A percentile compares a stretch with the other conserved stretches of the same genome.
phyloP scores from a whole-genome alignment of 2,888 invertebrate genomes.

The Dicycla oo region DNA sequence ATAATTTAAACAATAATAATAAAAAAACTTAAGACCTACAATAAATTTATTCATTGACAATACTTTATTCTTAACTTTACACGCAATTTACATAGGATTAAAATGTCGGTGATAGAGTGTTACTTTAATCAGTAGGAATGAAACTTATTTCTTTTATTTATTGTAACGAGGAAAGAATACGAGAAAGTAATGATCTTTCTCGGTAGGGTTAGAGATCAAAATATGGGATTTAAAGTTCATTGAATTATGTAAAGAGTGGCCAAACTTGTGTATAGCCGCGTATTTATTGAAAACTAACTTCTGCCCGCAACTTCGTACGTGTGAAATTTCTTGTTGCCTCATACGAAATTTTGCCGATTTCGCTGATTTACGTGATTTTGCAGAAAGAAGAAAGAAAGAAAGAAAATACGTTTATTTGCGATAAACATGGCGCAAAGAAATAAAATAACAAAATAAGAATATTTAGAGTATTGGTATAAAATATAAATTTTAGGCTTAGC shows the following conservation, averaged over 20 bases:
- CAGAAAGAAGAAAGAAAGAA: no score
- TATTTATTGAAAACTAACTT: conserved; percentile 1
- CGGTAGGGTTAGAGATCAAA: conserved; percentile 58
- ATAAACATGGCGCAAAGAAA: no score
- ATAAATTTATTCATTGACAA: conserved; percentile 71
- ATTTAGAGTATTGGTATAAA: background rate
- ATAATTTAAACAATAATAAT: conserved; percentile 67
- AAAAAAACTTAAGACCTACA: conserved; percentile 41
- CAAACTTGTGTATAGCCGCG: background rate
- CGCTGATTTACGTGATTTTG: no score
- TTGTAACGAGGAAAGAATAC: conserved; percentile 42
- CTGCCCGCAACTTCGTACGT: background rate
- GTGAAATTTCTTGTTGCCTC: no score
- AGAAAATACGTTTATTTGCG: no score
- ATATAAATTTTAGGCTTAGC: no score
- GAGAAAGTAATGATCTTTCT: conserved; percentile 36
- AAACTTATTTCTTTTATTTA: conserved; percentile 44
- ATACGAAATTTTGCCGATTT: no score
- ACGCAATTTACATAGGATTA: conserved; percentile 71
- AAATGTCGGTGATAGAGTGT: conserved; percentile 54
- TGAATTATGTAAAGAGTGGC: conserved; percentile 44
- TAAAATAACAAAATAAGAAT: no score
- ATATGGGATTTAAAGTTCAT: conserved; percentile 58
- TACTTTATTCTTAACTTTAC: conserved; percentile 68
- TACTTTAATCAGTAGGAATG: conserved; percentile 35